Evolutionary conservation across 1,140 invertebrate genomes (phyloP).

Genomic region (Macrobrachium rosenbergii): DNA sequence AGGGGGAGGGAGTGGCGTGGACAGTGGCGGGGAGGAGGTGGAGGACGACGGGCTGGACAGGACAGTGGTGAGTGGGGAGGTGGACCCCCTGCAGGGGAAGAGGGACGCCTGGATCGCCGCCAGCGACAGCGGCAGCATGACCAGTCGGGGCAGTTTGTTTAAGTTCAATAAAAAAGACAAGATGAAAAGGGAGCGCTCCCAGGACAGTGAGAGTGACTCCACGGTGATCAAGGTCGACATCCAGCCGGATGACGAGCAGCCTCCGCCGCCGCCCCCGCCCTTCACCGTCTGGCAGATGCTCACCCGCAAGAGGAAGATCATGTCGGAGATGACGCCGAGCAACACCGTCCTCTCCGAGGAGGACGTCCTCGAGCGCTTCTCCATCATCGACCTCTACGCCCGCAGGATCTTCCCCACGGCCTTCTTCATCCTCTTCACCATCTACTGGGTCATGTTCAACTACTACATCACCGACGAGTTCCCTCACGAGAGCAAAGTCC

Average conservation of each 20-base stretch:
- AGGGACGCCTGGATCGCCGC: conserved; percentile 12
- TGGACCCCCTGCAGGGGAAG: conserved; percentile 28
- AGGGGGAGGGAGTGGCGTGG: neutral
- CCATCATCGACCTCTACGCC: conserved; percentile 73
- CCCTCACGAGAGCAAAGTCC: conserved; percentile 40
- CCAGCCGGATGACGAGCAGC: conserved; percentile 56
- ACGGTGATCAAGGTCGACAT: conserved; percentile 60
- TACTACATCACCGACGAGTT: conserved; percentile 69
- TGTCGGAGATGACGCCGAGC: conserved; percentile 60
- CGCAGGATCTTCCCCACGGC: conserved; percentile 73
- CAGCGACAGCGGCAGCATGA: conserved; percentile 48
- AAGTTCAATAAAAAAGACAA: conserved; percentile 38
- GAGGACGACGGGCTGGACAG: conserved; percentile 1
- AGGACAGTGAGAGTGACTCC: conserved; percentile 52
- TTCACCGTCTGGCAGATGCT: conserved; percentile 67
- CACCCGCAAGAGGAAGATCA: conserved; percentile 61
- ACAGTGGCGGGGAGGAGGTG: conserved; percentile 13
- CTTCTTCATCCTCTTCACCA: conserved; percentile 72
- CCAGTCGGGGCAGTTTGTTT: conserved; percentile 45
- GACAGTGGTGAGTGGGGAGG: conserved; percentile 55
- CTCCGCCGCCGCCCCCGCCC: conserved; percentile 45
- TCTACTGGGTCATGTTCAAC: conserved; percentile 74
- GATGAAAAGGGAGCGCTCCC: conserved; percentile 22
- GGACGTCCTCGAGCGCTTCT: conserved; percentile 68
- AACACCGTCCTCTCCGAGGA: conserved; percentile 66